Evolutionary conservation across 1,140 invertebrate genomes (phyloP), one percentile per base, ranked within the genome.

Genomic region (Brachionus koreanus): DNA sequence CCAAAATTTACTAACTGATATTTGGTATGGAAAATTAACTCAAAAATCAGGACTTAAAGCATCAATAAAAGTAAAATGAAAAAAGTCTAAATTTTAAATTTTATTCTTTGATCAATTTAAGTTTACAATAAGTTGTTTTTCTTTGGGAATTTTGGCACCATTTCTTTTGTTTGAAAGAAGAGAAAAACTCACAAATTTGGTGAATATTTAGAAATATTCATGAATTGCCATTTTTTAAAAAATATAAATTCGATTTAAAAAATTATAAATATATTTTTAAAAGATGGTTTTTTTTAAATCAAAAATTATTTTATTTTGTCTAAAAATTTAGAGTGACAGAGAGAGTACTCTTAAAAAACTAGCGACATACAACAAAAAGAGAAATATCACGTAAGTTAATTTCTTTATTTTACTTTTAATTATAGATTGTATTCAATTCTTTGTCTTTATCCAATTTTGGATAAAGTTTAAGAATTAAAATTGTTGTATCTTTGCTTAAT

Each of bases 21-120:
- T 79, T 61, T 79, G 76, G 76, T 79, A 61, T 19, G 76, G 76
- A 61, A 79, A 79, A 37, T 35, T 79, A 79, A 65, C 76, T n/a
- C 23, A 16, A 39, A 79, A 79, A 7, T 79, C 76, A 19, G 76
- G 76, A 19, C 61, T 79, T 19, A 79, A 79, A 37, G 76, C 76
- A 16, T 57, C 49, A 10, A 79, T 79, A 5, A 79, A 77, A 37
- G 75, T 77, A 49, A 52, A 5, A 23, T n/a, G 29, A 75, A 12
- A 75, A 42, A 4, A 43, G 1, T 7, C 43, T 4, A 10, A 75
- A 1, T 19, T 23, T 2, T 43, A 19, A 43, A 42, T 3, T 16
- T 10, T 5, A 43, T 5, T 23, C 3, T 5, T 13, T 57, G n/a
- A 57, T 25, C 3, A 2, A 37, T 49, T 49, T 75, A 43, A 79